Evolutionary conservation across 2,113 vertebrate species (phyloP), one percentile per base, ranked within the genome.

Genomic region (Gadus macrocephalus): DNA sequence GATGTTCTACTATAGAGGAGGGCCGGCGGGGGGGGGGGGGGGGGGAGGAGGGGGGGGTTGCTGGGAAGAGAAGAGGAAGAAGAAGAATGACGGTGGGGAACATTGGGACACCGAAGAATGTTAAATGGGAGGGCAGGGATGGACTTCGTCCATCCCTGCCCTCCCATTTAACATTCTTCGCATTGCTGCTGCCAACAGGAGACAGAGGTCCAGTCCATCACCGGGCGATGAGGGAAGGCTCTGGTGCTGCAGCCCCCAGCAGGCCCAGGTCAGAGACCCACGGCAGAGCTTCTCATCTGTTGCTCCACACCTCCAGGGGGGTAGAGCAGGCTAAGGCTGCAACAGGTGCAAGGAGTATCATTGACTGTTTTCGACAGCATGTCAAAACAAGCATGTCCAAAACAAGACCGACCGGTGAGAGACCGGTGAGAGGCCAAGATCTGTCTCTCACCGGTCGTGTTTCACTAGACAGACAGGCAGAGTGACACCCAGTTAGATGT

Each of bases 181-280:
- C 72, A 83, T 76, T 75, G 74, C 70, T 53, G 53, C 73, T 83
- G 81, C 75, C 81, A 76, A 38, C 27, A 19, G 53, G 53, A 69
- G 73, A 65, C 53, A 67, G 73, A 35, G 35, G n/a, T 42, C 35
- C 49, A 66, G 78, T 83, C 76, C 69, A 80, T 83, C 81, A 83
- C 68, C 62, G 59, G 49, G 31, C 42, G 70, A 69, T 68, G 66
- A 67, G 74, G 64, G 58, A 70, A 53, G 53, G 66, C 64, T 55
- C 55, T 66, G 60, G 64, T 74, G 12, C 60, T 61, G 3, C 64
- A 53, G 68, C 71, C 27, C 49, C 68, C 20, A 69, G 55, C 56
- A 61, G 27, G 60, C 31, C 17, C 19, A 53, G 71, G 66, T 76
- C 67, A 69, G 60, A 20, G 60, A 61, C 60, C n/a, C 5, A 61